Conservation (phyloP, 2,113 vertebrate species). For the Hydrolagus affinis region DNA sequence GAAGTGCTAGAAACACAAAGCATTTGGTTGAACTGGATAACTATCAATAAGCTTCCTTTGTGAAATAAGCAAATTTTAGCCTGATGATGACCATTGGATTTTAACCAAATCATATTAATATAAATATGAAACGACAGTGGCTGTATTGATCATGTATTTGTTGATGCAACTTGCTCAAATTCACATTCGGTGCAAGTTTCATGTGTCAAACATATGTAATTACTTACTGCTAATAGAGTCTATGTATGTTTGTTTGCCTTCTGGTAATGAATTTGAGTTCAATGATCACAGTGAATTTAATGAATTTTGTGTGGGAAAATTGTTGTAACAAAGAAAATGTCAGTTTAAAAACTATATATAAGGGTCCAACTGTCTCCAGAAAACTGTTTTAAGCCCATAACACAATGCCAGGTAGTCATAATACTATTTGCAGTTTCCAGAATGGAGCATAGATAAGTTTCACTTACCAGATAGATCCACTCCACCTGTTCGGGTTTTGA, state of each 20-base stretch:
- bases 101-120: neutral
- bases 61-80: neutral
- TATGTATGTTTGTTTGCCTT: conserved; percentile 13
- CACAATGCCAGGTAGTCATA: neutral
- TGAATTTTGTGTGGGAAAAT: neutral
- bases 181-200: neutral
- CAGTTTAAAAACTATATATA: neutral
- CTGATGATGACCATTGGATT: neutral
- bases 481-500: no score
- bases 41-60: neutral
- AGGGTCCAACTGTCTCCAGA: neutral
- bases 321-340: conserved; percentile 19
- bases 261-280: conserved; percentile 8
- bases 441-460: no score
- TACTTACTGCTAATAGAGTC: conserved; percentile 1
- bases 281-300: neutral
- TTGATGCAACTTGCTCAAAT: neutral
- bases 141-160: neutral
- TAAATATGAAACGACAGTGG: neutral
- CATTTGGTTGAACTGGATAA: neutral
- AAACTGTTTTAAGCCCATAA: neutral
- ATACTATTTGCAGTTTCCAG: no score
- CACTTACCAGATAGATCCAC: no score
- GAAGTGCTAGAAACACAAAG: neutral
- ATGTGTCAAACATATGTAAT: neutral